Base-by-base conservation (phyloP, 1,140 invertebrate species). In the Leptestheria dahalacensis region DNA sequence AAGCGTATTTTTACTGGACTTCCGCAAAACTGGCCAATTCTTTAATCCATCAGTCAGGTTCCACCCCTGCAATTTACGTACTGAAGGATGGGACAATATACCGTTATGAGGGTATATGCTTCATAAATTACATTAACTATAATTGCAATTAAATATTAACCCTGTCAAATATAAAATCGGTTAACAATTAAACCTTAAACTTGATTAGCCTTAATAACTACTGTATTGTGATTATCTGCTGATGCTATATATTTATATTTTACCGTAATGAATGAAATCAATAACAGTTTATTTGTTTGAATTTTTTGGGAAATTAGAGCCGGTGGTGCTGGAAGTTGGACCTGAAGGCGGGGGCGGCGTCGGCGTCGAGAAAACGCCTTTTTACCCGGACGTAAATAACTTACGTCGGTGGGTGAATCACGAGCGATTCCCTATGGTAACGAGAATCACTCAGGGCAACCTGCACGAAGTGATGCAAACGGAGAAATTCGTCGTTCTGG, bases 371-470 rank as follows among this genome's bases (percentile, higher is more conserved):
- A 41, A 41, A 41, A 41, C 73, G 18, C 51, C 6, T 9, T 41
- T 41, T 6, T 9, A 20, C 24, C n/a, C 1, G 56, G 15, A 53
- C 15, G 33, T 59, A 18, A 48, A 48, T 29, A 55, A n/a, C 33
- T 66, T 20, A 68, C 78, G 82, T 61, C 80, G 82, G 51, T 98
- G 92, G 91, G 79, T 98, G 21, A 88, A 89, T 68, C 75, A 82
- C 47, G 91, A 98, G 70, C 76, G 93, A 60, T 97, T 96, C 77
- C 79, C 84, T 33, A 83, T 86, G 51, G 96, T 96, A 67, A 85
- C 89, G 10, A 91, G 88, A 78, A 80, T 93, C 9, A 87, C 87
- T 6, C 72, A 81, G 59, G 82, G 84, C 51, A 92, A 91, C 69
- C 83, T 93, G 60, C 80, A 88, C 72, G 81, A 90, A 70, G 69